These are phyloP conservation scores for Pseudomyrmex sp. DNA, from an alignment of 1,140 invertebrate genomes.

Conservation along the genomic window DNA sequence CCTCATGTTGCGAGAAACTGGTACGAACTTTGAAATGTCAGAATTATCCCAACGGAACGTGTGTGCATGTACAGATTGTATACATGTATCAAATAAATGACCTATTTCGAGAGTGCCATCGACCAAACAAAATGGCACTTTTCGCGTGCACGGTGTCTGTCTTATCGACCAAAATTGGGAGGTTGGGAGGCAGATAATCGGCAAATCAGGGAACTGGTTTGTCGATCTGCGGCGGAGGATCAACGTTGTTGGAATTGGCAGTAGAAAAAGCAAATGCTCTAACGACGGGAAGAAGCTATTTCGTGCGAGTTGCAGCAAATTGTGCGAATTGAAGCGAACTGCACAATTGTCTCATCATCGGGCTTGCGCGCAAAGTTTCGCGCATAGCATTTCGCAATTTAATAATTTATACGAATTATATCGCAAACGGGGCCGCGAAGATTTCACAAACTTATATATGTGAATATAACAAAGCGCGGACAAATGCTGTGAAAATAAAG, in stretches of 20 bases:
- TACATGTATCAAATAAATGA: conserved; percentile 22
- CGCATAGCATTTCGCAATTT: background rate
- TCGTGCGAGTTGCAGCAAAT: conserved; percentile 9
- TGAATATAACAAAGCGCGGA: background rate
- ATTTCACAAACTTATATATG: too few relatives aligned
- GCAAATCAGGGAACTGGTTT: conserved; percentile 55
- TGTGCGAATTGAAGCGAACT: conserved; percentile 32
- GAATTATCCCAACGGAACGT: conserved; percentile 13
- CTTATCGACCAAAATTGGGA: conserved; percentile 50
- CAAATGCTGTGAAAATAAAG: background rate
- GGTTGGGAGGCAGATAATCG: conserved; percentile 54
- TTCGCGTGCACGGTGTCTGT: conserved; percentile 34
- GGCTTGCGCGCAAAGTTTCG: background rate
- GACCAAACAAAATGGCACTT: conserved; percentile 57
- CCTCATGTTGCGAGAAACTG: conserved; percentile 22
- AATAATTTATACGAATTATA: background rate
- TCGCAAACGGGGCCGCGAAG: too few relatives aligned
- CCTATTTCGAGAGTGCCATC: conserved; percentile 51
- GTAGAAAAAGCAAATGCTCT: conserved; percentile 37
- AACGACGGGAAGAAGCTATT: background rate
- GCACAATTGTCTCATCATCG: conserved; percentile 16
- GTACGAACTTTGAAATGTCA: conserved; percentile 2
- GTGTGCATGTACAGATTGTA: background rate
- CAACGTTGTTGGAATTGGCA: conserved; percentile 42
- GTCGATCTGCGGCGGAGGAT: conserved; percentile 44